Conservation (phyloP, 1,140 invertebrate species). For the Hestina assimilis region DNA sequence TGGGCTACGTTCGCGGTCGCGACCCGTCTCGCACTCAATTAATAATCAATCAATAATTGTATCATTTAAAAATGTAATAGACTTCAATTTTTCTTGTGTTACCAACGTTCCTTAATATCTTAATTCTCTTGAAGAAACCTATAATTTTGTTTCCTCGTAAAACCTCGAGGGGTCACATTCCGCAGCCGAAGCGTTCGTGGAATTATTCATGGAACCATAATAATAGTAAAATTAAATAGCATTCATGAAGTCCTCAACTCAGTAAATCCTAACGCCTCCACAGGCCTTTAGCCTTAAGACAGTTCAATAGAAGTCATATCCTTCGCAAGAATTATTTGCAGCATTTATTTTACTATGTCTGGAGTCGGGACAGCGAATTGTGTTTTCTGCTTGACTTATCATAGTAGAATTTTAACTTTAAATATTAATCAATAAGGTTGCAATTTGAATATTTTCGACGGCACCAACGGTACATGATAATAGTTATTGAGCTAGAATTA, state of each 20-base stretch:
- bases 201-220: too few relatives aligned
- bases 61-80: too few relatives aligned
- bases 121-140: too few relatives aligned
- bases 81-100: too few relatives aligned
- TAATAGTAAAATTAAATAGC: neutral
- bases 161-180: too few relatives aligned
- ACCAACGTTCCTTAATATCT: too few relatives aligned
- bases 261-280: conserved; percentile 11
- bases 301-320: conserved; percentile 17
- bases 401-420: neutral
- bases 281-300: conserved; percentile 10
- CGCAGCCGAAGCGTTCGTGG: too few relatives aligned
- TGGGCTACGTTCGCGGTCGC: too few relatives aligned
- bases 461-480: conserved; percentile 14
- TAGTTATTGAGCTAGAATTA: conserved; percentile 27
- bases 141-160: too few relatives aligned
- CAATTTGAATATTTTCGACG: neutral
- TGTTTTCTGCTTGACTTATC: neutral
- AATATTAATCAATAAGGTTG: neutral
- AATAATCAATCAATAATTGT: too few relatives aligned
- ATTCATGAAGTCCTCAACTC: neutral
- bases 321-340: conserved; percentile 14
- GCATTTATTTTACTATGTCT: conserved; percentile 24
- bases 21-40: too few relatives aligned
- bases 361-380: conserved; percentile 19